Conservation (phyloP, 2,888 invertebrate species). For the Pinctada fucata region DNA sequence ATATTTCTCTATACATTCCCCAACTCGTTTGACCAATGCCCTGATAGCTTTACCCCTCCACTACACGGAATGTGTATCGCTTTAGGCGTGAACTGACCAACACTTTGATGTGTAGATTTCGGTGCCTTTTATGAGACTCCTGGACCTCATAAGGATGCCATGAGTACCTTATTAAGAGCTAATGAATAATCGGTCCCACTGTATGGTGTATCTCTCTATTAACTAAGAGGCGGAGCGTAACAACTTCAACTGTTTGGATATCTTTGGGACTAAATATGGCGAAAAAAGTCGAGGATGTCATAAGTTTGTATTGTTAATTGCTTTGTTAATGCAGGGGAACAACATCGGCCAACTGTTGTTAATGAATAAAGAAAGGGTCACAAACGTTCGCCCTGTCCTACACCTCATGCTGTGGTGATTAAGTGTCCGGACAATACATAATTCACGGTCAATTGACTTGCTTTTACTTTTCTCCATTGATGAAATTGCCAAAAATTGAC, state of each 20-base stretch:
- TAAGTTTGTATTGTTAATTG: slow-evolving; percentile 29
- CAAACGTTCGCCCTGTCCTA: slow-evolving; percentile 19
- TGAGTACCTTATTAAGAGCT: neutral
- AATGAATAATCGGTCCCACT: too few relatives aligned
- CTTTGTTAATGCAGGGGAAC: slow-evolving; percentile 17
- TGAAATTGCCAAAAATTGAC: slow-evolving; percentile 48
- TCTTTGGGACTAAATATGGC: slow-evolving; percentile 10
- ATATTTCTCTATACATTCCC: too few relatives aligned
- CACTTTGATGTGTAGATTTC: neutral
- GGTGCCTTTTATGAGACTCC: neutral
- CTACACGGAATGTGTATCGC: neutral
- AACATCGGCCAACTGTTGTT: slow-evolving; percentile 16
- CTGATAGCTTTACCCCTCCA: too few relatives aligned
- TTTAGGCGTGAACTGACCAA: slow-evolving; percentile 16
- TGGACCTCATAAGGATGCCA: neutral
- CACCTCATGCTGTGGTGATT: slow-evolving; percentile 29
- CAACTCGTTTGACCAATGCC: too few relatives aligned
- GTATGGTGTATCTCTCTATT: neutral
- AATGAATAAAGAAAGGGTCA: slow-evolving; percentile 6
- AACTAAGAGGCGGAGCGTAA: neutral
- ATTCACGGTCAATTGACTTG: slow-evolving; percentile 53
- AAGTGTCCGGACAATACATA: slow-evolving; percentile 36
- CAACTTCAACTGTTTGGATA: neutral
- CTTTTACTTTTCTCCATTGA: slow-evolving; percentile 43
- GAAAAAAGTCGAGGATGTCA: slow-evolving; percentile 25